phyloP scores from a whole-genome alignment of 2,888 invertebrate genomes.

The Callyntrura guangdongensis region DNA sequence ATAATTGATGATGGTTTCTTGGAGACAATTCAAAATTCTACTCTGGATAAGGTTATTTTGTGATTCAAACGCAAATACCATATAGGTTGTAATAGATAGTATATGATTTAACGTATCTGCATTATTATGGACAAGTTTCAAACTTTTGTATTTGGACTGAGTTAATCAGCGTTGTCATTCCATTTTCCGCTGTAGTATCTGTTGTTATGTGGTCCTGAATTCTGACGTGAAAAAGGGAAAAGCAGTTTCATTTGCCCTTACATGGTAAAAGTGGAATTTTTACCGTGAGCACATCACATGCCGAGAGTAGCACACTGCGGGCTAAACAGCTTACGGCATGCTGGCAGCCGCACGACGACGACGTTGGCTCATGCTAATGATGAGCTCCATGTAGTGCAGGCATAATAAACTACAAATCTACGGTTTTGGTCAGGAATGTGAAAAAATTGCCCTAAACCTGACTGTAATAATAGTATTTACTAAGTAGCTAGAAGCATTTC shows the following conservation, averaged over 20 bases:
- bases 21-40: too few species aligned
- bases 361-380: constrained; percentile 40
- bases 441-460: constrained; percentile 52
- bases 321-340: constrained; percentile 21
- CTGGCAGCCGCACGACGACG: constrained; percentile 14
- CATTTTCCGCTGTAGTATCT: constrained; percentile 30
- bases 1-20: too few species aligned
- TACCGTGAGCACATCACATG: constrained; percentile 1
- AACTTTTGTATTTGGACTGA: background rate
- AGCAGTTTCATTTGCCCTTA: constrained; percentile 45
- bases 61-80: too few species aligned
- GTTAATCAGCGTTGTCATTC: background rate
- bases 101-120: background rate
- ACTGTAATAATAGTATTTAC: constrained; percentile 43
- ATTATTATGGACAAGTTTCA: background rate
- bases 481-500: background rate
- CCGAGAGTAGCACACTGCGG: background rate
- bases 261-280: constrained; percentile 67
- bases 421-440: constrained; percentile 66
- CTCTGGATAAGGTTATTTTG: too few species aligned
- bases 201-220: constrained; percentile 22
- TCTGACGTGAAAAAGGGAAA: background rate
- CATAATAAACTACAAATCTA: constrained; percentile 37
- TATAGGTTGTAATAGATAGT: too few species aligned
- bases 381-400: constrained; percentile 38